Base-by-base conservation (phyloP, 2,888 invertebrate genomes). In the Dryomyza anilis region DNA sequence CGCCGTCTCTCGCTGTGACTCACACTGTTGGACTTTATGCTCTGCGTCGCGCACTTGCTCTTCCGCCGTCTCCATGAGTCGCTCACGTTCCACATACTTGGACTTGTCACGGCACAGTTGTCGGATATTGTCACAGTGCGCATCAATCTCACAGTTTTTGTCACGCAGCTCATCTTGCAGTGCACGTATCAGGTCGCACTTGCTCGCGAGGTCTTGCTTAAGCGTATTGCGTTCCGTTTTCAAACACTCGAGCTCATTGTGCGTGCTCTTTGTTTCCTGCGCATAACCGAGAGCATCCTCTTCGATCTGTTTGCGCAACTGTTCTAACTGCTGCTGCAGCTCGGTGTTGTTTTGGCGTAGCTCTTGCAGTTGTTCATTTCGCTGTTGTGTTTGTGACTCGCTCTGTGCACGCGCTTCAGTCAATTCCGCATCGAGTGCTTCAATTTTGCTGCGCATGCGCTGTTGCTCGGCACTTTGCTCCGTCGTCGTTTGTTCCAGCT, bases 21-120 rank as follows among this genome's bases (percentile, higher is more conserved):
- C 86, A 7, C 85, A 73, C 67, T 84, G 82, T 63, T 84, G 81
- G 23, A 83, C 76, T 72, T 83, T 85, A 69, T 85, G 82, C 65
- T 84, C 82, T 0, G 78, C 75, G 58, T 80, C 73, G 3, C 80
- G 75, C 19, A 79, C 76, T 33, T 82, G 78, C 69, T 85, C 84
- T 56, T 79, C 80, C 16, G 79, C 78, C 39, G 78, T 74, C 63
- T 83, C 82, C 62, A 81, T 75, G 1, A 80, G 72, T 61, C 81
- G 78, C 67, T 82, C 82, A 19, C 84, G 78, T 69, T 84, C 83
- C 5, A 78, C 68, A 25, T 75, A 74, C 63, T 77, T 74, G 3
- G 82, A 74, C 65, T 81, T 79, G 50, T 80, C 77, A 48, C 79
- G 77, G 65, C 79, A 80, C 30, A 81, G 65, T 59, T 76, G 74